Percentiles rank a stretch among this genome's conserved stretches.
phyloP scores from a whole-genome alignment of 2,888 invertebrate genomes.

The Macropis europaea region DNA sequence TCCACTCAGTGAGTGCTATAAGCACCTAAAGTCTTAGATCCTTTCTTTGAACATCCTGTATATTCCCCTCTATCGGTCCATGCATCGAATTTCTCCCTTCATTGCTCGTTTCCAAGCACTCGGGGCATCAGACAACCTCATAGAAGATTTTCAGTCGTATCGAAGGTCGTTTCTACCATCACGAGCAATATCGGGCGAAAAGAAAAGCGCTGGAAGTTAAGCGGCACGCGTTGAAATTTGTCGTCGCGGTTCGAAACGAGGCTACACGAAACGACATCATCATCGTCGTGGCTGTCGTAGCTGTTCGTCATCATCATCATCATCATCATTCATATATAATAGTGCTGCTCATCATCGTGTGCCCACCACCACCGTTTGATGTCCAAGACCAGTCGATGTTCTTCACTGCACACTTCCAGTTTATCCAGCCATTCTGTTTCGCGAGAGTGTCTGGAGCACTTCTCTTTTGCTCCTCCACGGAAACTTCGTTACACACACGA shows the following conservation, averaged over 20 bases:
- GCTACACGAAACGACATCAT: slow-evolving; percentile 60
- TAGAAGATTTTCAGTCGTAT: not conserved
- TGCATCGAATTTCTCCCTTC: not conserved
- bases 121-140: slow-evolving; percentile 26
- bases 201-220: slow-evolving; percentile 23
- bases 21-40: too few relatives aligned
- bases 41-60: too few relatives aligned
- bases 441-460: slow-evolving; percentile 59
- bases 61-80: too few relatives aligned
- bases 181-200: slow-evolving; percentile 5
- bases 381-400: slow-evolving; percentile 47
- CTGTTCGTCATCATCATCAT: slow-evolving; percentile 42
- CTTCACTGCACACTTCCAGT: slow-evolving; percentile 42
- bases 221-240: slow-evolving; percentile 23
- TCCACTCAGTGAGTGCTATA: too few relatives aligned
- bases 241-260: slow-evolving; percentile 55
- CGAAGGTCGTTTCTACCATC: not conserved
- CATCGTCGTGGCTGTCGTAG: slow-evolving; percentile 16
- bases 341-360: slow-evolving; percentile 20
- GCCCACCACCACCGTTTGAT: slow-evolving; percentile 44
- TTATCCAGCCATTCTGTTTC: slow-evolving; percentile 62
- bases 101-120: not conserved
- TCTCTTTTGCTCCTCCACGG: slow-evolving; percentile 39
- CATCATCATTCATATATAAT: slow-evolving; percentile 32
- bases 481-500: not conserved